Conservation (phyloP, 2,113 vertebrate species). For the Saiga tatarica region DNA sequence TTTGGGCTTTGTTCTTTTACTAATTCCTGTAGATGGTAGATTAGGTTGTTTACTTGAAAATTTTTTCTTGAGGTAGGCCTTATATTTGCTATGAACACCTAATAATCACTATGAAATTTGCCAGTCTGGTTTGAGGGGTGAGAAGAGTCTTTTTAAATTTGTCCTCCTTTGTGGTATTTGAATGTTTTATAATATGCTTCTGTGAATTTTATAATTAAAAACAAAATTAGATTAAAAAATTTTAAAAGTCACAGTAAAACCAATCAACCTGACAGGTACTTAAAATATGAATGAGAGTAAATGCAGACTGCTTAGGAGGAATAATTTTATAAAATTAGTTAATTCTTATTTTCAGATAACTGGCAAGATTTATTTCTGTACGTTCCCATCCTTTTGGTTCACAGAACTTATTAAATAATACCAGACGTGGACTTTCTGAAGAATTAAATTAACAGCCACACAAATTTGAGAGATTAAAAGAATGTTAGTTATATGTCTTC, state of each 20-base stretch:
- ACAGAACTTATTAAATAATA: neutral
- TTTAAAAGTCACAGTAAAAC: neutral
- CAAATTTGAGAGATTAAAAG: neutral
- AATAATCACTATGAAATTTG: neutral
- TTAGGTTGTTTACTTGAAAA: neutral
- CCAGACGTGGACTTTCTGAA: neutral
- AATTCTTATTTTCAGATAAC: constrained; percentile 12
- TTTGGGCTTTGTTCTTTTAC: neutral
- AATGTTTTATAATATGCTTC: neutral
- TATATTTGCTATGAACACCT: neutral
- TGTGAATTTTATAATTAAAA: constrained; percentile 1
- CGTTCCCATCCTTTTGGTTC: neutral
- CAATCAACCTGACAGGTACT: neutral
- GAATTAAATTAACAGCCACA: neutral
- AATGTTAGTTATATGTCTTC: neutral
- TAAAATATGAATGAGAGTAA: neutral
- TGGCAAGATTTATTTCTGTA: neutral
- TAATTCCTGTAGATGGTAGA: neutral
- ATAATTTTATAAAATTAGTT: constrained; percentile 16
- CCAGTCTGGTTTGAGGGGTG: neutral
- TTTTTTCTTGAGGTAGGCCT: neutral
- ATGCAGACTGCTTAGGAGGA: neutral
- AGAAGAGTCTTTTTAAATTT: neutral
- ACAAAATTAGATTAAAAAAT: neutral
- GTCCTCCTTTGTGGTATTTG: neutral